A percentile compares a stretch with the other conserved stretches of the same genome.
phyloP scores from a whole-genome alignment of 2,888 invertebrate species.

The Catocala sponsa region DNA sequence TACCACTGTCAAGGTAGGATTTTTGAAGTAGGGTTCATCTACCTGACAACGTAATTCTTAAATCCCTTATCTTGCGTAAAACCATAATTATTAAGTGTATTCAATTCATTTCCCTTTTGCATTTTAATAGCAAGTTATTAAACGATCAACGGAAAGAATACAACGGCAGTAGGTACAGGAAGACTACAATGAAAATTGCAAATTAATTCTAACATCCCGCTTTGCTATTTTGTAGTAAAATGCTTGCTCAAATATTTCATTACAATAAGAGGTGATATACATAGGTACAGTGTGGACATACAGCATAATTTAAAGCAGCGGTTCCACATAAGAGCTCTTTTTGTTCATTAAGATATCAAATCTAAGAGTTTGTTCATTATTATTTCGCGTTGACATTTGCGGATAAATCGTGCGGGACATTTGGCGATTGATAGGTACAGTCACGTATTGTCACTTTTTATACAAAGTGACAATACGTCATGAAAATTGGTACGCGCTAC shows the following conservation, averaged over 20 bases:
- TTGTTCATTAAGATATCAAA: too few species aligned
- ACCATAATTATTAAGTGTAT: constrained; percentile 7
- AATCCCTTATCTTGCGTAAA: constrained; percentile 1
- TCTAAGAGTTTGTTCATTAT: too few species aligned
- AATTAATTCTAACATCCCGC: constrained; percentile 2
- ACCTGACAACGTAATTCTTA: background rate
- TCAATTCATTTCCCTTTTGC: constrained; percentile 3
- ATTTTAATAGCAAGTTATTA: constrained; percentile 18
- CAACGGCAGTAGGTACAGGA: constrained; percentile 30
- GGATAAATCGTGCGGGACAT: too few species aligned
- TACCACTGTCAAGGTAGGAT: constrained; percentile 19
- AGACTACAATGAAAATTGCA: constrained; percentile 23
- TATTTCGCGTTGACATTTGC: too few species aligned
- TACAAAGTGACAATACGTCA: too few species aligned
- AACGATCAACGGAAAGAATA: constrained; percentile 26
- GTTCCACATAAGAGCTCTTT: too few species aligned
- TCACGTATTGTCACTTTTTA: too few species aligned
- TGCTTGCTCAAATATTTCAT: background rate
- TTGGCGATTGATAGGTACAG: too few species aligned
- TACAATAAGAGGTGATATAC: too few species aligned
- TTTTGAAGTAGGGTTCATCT: constrained; percentile 18
- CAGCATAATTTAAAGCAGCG: too few species aligned
- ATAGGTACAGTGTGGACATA: too few species aligned
- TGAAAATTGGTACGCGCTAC: too few species aligned
- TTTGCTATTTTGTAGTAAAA: constrained; percentile 11